Conservation (phyloP, 2,797 vertebrate genomes). For the Naso thynnoides region DNA sequence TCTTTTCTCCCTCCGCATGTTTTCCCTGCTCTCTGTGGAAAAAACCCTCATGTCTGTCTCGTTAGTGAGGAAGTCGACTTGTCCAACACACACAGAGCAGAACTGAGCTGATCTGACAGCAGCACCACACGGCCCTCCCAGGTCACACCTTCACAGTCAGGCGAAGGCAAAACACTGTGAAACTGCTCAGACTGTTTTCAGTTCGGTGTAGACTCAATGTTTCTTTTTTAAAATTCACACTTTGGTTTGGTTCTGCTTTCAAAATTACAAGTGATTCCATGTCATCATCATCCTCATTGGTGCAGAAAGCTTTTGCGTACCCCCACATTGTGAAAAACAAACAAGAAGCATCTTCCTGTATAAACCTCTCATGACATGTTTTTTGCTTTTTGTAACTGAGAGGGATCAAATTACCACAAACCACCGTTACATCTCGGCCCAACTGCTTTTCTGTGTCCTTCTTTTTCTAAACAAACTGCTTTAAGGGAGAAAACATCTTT, state of each 20-base stretch:
- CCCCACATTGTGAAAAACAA: slow-evolving; percentile 15
- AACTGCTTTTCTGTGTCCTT: background rate
- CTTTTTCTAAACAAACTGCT: slow-evolving; percentile 8
- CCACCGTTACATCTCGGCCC: slow-evolving; percentile 8
- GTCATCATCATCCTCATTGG: background rate
- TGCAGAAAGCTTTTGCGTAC: background rate
- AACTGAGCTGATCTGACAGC: slow-evolving; percentile 57
- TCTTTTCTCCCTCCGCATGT: slow-evolving; percentile 5
- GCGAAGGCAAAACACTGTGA: background rate
- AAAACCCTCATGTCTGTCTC: slow-evolving; percentile 45
- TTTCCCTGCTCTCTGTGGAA: slow-evolving; percentile 50
- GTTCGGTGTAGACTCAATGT: background rate
- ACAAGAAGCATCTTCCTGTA: slow-evolving; percentile 31
- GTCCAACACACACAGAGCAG: slow-evolving; percentile 70
- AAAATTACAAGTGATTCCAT: background rate
- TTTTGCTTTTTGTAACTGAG: slow-evolving; percentile 18
- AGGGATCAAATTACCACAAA: slow-evolving; percentile 9
- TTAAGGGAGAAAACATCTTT: background rate
- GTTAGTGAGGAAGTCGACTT: slow-evolving; percentile 63
- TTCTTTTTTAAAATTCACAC: slow-evolving; percentile 5
- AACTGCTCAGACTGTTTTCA: background rate
- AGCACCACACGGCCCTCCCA: slow-evolving; percentile 33
- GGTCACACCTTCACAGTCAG: slow-evolving; percentile 42
- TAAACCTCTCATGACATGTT: background rate
- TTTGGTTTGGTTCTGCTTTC: background rate